Base-by-base conservation (phyloP, 2,113 vertebrate species). In the Callionymus lyra region DNA sequence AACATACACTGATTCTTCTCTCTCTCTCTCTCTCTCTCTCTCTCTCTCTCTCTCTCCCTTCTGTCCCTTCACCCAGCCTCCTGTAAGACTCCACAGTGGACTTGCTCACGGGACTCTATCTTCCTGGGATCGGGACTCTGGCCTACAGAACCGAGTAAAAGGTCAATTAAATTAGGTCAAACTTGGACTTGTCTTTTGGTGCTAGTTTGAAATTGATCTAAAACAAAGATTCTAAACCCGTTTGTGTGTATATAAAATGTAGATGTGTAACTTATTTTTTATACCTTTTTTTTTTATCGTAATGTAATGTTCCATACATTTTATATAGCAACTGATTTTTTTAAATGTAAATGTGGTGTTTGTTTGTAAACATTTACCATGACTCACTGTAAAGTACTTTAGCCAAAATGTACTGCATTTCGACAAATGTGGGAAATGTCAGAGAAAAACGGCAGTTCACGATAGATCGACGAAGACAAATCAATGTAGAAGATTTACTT, bases 181-280 rank as follows among this genome's bases (percentile, higher is more conserved):
- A 27, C 21, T 27, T 27, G 21, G 21, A 4, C 2, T 35, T 32
- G 47, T 59, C 48, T 42, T 37, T 39, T 49, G 46, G 36, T 66
- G 42, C 65, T 34, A 45, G 9, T 40, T 42, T 38, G 44, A 49
- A 11, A 3, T 27, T 68, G 63, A 66, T 63, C 42, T 62, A 56
- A 63, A 69, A 68, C 59, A 59, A 59, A 59, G 72, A 76, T 38
- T 81, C 77, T 50, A 67, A 61, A 56, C 70, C 54, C 84, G 86
- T 89, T 88, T 85, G 63, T 92, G 87, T 90, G 87, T 86, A 61
- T 90, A 90, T 92, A 81, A 85, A 85, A 86, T 85, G 87, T 88
- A 93, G 87, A 93, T 91, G 92, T 92, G 85, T 94, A 93, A 94
- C 90, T 91, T 94, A 94, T 94, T 94, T 93, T 94, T 94, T n/a